Evolutionary conservation across 2,888 invertebrate genomes (phyloP).

Genomic region (Drosophila algonquin): DNA sequence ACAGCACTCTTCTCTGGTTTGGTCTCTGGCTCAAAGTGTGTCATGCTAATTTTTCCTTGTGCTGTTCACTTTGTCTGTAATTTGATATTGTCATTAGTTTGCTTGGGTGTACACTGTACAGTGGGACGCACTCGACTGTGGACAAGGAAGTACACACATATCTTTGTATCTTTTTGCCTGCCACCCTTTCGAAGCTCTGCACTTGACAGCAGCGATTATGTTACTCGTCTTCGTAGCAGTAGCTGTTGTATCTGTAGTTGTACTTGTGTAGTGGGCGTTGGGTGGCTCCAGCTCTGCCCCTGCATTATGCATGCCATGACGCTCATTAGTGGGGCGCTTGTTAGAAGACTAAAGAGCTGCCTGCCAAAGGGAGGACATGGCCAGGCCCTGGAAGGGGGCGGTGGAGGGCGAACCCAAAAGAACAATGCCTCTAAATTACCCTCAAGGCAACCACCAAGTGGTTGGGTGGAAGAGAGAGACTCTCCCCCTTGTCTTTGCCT

Average conservation of each 20-base stretch:
- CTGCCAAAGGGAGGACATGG: slow-evolving; percentile 4
- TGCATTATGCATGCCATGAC: slow-evolving; percentile 76
- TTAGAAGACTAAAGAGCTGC: slow-evolving; percentile 20
- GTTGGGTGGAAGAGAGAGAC: not conserved
- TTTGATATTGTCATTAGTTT: slow-evolving; percentile 77
- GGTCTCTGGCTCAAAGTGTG: slow-evolving; percentile 59
- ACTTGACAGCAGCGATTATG: slow-evolving; percentile 77
- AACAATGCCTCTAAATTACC: slow-evolving; percentile 69
- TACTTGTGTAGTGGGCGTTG: slow-evolving; percentile 31
- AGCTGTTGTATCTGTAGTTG: slow-evolving; percentile 16
- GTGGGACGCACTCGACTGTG: slow-evolving; percentile 74
- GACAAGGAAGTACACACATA: slow-evolving; percentile 72
- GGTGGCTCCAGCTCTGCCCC: slow-evolving; percentile 4
- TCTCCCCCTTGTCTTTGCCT: not conserved
- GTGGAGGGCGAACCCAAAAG: slow-evolving; percentile 46
- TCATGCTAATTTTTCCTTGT: slow-evolving; percentile 70
- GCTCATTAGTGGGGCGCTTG: slow-evolving; percentile 67
- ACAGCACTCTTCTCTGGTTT: slow-evolving; percentile 7
- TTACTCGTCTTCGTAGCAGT: slow-evolving; percentile 43
- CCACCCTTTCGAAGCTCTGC: slow-evolving; percentile 66
- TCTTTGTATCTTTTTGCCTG: slow-evolving; percentile 47
- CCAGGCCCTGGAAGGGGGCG: slow-evolving; percentile 1
- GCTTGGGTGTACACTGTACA: slow-evolving; percentile 9
- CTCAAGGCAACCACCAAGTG: slow-evolving; percentile 13
- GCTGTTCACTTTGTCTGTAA: slow-evolving; percentile 51